Percentiles rank a stretch among this genome's conserved stretches.
Evolutionary conservation across 1,140 invertebrate species (phyloP).

Genomic region (Thaumetopoea pityocampa): DNA sequence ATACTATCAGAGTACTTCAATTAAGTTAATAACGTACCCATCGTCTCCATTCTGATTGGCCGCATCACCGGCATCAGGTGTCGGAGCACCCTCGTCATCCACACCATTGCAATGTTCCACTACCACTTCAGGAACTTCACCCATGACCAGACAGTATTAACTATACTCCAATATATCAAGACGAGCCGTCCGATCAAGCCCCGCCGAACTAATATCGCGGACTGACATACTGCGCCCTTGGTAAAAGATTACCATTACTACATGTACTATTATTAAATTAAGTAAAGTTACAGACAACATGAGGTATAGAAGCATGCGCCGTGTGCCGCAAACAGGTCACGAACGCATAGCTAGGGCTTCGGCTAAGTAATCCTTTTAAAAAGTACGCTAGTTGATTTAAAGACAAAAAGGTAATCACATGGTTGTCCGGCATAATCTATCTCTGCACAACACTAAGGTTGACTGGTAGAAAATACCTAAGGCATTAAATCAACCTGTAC

Average conservation of each 20-base stretch:
- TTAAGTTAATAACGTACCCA: constrained; percentile 39
- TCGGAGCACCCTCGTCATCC: constrained; percentile 29
- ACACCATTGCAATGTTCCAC: constrained; percentile 59
- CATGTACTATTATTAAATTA: constrained; percentile 76
- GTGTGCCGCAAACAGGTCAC: constrained; percentile 61
- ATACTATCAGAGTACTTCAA: background rate
- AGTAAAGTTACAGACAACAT: constrained; percentile 62
- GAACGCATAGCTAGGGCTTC: constrained; percentile 68
- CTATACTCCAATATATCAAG: constrained; percentile 16
- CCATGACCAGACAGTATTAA: constrained; percentile 46
- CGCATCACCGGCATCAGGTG: constrained; percentile 22
- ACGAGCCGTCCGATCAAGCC: constrained; percentile 35
- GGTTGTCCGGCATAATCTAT: constrained; percentile 6
- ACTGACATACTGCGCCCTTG: constrained; percentile 66
- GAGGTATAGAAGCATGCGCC: constrained; percentile 64
- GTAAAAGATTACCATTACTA: constrained; percentile 66
- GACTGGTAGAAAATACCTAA: no score
- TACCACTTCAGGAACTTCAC: constrained; percentile 53
- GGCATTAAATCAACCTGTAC: no score
- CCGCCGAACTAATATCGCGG: constrained; percentile 35
- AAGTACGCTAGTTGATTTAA: constrained; percentile 30
- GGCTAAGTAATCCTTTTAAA: constrained; percentile 66
- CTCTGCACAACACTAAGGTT: no score
- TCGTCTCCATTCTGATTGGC: constrained; percentile 44
- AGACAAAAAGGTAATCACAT: constrained; percentile 15